phyloP scores from a whole-genome alignment of 2,113 vertebrate species.

The Oreochromis aureus region DNA sequence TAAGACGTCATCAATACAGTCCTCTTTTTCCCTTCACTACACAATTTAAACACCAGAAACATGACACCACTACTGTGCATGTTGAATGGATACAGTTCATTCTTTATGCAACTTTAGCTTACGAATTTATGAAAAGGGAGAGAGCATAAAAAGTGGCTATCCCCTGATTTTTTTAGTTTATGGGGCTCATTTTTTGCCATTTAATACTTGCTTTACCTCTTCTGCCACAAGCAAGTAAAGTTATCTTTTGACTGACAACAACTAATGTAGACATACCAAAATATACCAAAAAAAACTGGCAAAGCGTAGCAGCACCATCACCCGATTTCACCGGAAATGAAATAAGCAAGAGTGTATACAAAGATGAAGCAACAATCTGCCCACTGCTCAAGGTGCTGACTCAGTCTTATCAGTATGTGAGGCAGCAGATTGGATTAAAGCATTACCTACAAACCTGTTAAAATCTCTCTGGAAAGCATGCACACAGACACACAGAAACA shows the following conservation, averaged over 20 bases:
- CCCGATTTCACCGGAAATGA: not conserved
- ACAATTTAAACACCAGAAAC: not conserved
- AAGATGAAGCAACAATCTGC: constrained; percentile 13
- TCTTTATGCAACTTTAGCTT: not conserved
- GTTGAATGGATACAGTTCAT: not conserved
- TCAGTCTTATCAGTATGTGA: constrained; percentile 29
- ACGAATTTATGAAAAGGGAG: not conserved
- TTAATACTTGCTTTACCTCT: not conserved
- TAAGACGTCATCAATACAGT: not conserved
- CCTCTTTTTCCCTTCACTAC: not conserved
- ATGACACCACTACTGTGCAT: not conserved
- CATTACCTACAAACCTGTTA: constrained; percentile 46
- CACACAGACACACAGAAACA: not conserved
- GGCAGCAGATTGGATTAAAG: constrained; percentile 47
- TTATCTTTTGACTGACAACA: not conserved
- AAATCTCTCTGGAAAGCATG: constrained; percentile 20
- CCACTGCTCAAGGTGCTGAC: constrained; percentile 34
- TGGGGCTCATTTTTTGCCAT: not conserved
- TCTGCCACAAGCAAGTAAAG: not conserved
- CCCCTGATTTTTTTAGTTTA: not conserved
- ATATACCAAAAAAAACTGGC: not conserved
- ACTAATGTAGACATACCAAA: not conserved
- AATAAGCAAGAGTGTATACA: not conserved
- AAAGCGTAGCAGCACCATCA: not conserved
- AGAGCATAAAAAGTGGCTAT: not conserved